Percentiles rank a stretch among this genome's conserved stretches.
Evolutionary conservation across 2,797 vertebrate species (phyloP).

Genomic region (Neosilurus hyrtlii): DNA sequence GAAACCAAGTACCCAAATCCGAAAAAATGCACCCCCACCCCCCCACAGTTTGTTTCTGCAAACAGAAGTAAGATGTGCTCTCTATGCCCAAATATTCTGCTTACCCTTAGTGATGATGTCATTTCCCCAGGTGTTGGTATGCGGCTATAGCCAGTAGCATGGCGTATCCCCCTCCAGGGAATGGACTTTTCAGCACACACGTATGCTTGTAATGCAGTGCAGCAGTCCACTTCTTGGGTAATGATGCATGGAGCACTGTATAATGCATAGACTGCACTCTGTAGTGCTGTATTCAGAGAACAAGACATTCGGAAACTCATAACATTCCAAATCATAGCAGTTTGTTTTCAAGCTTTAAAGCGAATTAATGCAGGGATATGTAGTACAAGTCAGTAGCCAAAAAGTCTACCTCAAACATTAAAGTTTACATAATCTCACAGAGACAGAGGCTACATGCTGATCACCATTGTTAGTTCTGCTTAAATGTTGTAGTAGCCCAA

Average conservation of each 20-base stretch:
- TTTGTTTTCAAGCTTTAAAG: slow-evolving; percentile 3
- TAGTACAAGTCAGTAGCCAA: neutral
- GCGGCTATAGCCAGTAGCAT: slow-evolving; percentile 55
- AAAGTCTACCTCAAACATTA: neutral
- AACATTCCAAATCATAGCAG: slow-evolving; percentile 1
- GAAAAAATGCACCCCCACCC: too few relatives aligned
- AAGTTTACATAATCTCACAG: neutral
- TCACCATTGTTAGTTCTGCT: neutral
- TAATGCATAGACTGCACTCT: slow-evolving; percentile 35
- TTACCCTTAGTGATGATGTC: slow-evolving; percentile 20
- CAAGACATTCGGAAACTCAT: slow-evolving; percentile 10
- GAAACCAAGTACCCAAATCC: too few relatives aligned
- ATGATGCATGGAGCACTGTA: slow-evolving; percentile 28
- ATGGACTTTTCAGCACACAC: slow-evolving; percentile 19
- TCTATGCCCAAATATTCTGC: neutral
- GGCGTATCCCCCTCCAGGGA: slow-evolving; percentile 35
- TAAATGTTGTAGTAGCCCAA: neutral
- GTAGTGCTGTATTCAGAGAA: slow-evolving; percentile 25
- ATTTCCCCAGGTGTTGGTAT: slow-evolving; percentile 39
- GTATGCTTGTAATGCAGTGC: slow-evolving; percentile 20
- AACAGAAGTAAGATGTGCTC: slow-evolving; percentile 10
- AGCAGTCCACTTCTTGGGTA: slow-evolving; percentile 3
- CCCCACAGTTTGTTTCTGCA: neutral
- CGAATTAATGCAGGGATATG: neutral
- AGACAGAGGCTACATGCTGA: neutral